Evolutionary conservation across 2,888 invertebrate species (phyloP), one percentile per base, ranked within the genome.

Genomic region (Pyrgus malvae): DNA sequence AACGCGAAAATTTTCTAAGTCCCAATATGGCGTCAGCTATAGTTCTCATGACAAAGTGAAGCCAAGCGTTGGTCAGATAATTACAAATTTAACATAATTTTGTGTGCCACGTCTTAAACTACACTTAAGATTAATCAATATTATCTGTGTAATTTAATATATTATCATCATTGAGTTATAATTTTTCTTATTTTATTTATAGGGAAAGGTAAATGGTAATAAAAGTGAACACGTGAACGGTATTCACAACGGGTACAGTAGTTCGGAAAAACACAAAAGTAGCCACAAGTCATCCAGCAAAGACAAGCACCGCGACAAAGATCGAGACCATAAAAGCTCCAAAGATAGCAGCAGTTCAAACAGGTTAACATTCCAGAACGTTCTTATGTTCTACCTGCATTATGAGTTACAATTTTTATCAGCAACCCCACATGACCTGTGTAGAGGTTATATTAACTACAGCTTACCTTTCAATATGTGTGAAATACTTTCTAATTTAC

Each of bases 21-120:
- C 94, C 94, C 94, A 95, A 95, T 94, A 95, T 95, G 95, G 95
- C 95, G 95, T 93, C 95, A 93, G 92, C 91, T 91, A 91, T 91
- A 93, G 93, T 93, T 92, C 93, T 91, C 68, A 69, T 62, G 64
- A 73, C 69, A 70, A 65, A 67, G 65, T 68, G 65, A 73, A 72
- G 68, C 71, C 83, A 90, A 83, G 89, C 86, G 84, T 89, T 82
- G 73, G 70, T 76, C 65, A 23, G 4, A 17, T 54, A 12, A 56
- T 45, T 48, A 31, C n/a, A 11, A 29, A 40, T 12, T 17, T 14
- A 21, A 40, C 12, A 14, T 46, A 14, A 31, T 40, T 54, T 38
- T 40, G 12, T 48, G 29, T 29, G 29, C 29, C 21, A 41, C 31
- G 25, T 57, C 48, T 23, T 11, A 11, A 23, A 23, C 3, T 29